Percentiles rank a stretch among this genome's conserved stretches.
Conservation (phyloP, 1,140 invertebrate species). For the Uloborus diversus region DNA sequence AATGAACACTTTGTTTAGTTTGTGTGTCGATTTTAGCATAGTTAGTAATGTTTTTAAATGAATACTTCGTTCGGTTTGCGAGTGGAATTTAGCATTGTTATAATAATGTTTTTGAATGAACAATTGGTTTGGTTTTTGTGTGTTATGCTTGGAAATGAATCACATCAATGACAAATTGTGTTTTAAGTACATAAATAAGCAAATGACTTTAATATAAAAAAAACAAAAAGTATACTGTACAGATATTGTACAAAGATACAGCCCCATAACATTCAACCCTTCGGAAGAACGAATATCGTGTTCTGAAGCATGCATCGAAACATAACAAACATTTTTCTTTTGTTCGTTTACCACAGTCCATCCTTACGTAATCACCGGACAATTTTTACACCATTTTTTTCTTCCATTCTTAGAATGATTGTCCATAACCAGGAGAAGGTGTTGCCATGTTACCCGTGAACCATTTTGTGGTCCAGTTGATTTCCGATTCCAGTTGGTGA, state of each 20-base stretch:
- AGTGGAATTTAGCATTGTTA: too few relatives aligned
- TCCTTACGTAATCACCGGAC: too few relatives aligned
- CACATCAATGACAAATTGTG: background rate
- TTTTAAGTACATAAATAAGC: constrained; percentile 50
- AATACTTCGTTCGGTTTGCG: too few relatives aligned
- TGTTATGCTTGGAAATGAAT: background rate
- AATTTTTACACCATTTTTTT: background rate
- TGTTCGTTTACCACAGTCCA: too few relatives aligned
- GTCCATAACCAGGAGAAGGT: background rate
- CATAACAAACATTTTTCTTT: too few relatives aligned
- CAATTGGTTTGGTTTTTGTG: background rate
- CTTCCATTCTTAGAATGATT: background rate
- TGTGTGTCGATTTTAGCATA: too few relatives aligned
- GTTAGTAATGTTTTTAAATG: too few relatives aligned
- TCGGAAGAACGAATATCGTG: background rate
- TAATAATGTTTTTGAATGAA: background rate
- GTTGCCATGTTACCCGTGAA: constrained; percentile 8
- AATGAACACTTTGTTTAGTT: too few relatives aligned
- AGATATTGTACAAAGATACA: constrained; percentile 47
- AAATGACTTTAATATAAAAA: constrained; percentile 52
- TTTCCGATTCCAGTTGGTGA: background rate
- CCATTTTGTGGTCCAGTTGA: background rate
- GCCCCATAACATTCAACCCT: background rate
- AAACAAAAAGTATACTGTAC: constrained; percentile 42
- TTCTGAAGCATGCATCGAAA: too few relatives aligned